Evolutionary conservation across 2,888 invertebrate species (phyloP).

Genomic region (Calameuta pallipes): DNA sequence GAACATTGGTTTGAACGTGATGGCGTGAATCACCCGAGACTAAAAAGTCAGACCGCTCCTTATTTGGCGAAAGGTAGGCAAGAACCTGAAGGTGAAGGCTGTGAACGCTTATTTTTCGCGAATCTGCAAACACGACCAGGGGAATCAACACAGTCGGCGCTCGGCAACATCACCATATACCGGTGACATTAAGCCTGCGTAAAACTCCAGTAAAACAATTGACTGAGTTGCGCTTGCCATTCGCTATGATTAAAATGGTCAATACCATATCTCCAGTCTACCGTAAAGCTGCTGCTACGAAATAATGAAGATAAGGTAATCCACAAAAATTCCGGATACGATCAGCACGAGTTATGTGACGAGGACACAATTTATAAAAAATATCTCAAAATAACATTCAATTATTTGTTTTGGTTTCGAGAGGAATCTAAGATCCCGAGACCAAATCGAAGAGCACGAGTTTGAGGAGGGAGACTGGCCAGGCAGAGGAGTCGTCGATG

Average conservation of each 20-base stretch:
- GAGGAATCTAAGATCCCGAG: not conserved
- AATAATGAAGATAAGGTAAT: not conserved
- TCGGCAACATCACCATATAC: not conserved
- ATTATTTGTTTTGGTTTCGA: not conserved
- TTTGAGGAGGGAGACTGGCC: not conserved
- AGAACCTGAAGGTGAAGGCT: not conserved
- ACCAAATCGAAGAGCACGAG: not conserved
- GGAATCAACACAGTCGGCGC: not conserved
- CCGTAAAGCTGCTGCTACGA: not conserved
- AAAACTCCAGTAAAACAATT: not conserved
- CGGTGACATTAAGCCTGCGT: not conserved
- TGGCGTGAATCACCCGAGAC: conserved; percentile 20
- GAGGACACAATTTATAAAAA: not conserved
- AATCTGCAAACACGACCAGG: not conserved
- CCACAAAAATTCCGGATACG: not conserved
- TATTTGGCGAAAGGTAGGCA: conserved; percentile 17
- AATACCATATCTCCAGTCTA: not conserved
- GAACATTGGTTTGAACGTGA: not conserved
- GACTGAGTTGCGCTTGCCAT: not conserved
- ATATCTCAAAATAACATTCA: not conserved
- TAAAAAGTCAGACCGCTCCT: conserved; percentile 19
- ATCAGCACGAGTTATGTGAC: not conserved
- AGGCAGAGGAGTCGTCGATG: conserved; percentile 26
- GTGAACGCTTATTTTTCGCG: not conserved
- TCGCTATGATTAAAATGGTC: not conserved